Evolutionary conservation across 1,140 invertebrate genomes (phyloP).

Genomic region (Pseudomyrmex concolor): DNA sequence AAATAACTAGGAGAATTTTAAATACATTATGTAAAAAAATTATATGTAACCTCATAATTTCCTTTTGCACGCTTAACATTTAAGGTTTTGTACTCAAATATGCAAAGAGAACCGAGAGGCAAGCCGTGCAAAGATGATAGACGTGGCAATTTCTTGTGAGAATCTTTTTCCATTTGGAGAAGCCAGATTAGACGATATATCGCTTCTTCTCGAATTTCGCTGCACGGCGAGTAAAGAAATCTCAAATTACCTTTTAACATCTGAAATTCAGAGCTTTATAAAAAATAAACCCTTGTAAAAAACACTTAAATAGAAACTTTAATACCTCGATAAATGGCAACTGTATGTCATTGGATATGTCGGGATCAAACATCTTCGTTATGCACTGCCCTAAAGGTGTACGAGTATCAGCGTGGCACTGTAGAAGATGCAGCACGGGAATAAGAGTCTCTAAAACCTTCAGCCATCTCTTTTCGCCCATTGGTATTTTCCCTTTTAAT

Average conservation of each 20-base stretch:
- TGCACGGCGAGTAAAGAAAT: constrained; percentile 83
- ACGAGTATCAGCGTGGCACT: constrained; percentile 81
- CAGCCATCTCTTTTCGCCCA: constrained; percentile 87
- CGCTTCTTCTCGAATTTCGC: constrained; percentile 84
- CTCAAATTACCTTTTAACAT: constrained; percentile 84
- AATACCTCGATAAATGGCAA: constrained; percentile 85
- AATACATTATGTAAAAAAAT: constrained; percentile 27
- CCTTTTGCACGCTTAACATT: constrained; percentile 73
- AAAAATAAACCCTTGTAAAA: neutral
- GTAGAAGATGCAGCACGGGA: constrained; percentile 86
- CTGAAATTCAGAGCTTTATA: constrained; percentile 63
- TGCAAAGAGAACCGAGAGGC: constrained; percentile 81
- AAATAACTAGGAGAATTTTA: neutral
- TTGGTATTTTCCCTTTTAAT: constrained; percentile 87
- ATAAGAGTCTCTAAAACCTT: constrained; percentile 86
- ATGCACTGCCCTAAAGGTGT: constrained; percentile 86
- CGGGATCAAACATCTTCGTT: constrained; percentile 87
- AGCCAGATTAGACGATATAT: constrained; percentile 85
- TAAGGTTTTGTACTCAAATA: constrained; percentile 74
- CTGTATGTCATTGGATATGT: constrained; percentile 86
- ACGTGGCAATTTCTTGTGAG: constrained; percentile 81
- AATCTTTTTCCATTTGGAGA: constrained; percentile 81
- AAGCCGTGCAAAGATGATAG: constrained; percentile 84
- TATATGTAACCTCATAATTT: constrained; percentile 77
- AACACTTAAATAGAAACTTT: constrained; percentile 26